phyloP scores from a whole-genome alignment of 2,113 vertebrate species.

The Lepidothrix coronata region DNA sequence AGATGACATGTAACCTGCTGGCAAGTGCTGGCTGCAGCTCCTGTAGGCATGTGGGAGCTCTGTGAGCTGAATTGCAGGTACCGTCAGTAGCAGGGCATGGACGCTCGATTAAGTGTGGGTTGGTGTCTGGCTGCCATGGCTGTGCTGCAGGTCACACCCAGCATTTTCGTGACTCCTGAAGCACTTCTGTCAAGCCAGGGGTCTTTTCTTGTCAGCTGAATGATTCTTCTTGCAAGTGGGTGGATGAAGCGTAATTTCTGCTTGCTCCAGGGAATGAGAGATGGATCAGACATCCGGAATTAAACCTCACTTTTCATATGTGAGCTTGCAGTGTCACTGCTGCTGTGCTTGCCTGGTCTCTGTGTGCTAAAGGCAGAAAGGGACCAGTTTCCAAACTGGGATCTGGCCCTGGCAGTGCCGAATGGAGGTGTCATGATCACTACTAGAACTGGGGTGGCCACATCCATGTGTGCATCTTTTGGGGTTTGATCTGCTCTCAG shows the following conservation, averaged over 20 bases:
- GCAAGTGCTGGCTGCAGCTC: background rate
- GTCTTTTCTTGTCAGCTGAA: accelerated
- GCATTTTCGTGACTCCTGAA: background rate
- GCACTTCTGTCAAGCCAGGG: background rate
- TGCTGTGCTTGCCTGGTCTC: background rate
- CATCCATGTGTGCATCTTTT: accelerated
- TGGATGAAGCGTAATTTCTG: background rate
- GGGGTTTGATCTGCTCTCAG: background rate
- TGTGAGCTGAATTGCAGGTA: background rate
- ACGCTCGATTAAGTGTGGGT: accelerated
- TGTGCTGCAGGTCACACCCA: accelerated
- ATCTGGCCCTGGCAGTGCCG: accelerated
- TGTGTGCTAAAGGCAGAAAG: background rate
- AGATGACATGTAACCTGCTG: background rate
- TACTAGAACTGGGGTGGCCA: background rate
- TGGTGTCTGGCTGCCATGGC: background rate
- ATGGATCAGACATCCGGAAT: background rate
- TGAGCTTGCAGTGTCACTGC: background rate
- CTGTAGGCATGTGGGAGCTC: background rate
- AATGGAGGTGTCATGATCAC: accelerated
- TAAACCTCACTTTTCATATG: background rate
- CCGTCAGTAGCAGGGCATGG: background rate
- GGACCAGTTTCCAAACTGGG: background rate
- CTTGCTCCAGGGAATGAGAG: background rate
- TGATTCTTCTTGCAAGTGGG: background rate